A percentile compares a stretch with the other conserved stretches of the same genome.
Evolutionary conservation across 2,113 vertebrate genomes (phyloP).

Genomic region (Bubo scandiacus): DNA sequence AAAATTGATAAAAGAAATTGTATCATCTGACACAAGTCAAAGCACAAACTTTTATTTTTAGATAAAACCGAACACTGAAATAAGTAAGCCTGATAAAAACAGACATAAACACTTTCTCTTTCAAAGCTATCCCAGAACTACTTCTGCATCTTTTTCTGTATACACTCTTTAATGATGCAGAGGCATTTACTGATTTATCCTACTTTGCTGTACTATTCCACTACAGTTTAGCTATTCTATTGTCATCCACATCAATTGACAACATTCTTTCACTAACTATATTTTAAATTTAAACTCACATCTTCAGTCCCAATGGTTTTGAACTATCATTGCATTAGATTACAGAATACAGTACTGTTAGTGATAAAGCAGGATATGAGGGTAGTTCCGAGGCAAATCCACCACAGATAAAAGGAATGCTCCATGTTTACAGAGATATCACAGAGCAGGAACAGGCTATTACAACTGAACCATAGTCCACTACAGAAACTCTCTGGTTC

Average conservation of each 20-base stretch:
- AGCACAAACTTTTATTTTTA: background rate
- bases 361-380: background rate
- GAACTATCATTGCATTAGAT: background rate
- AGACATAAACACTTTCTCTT: background rate
- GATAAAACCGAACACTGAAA: background rate
- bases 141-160: background rate
- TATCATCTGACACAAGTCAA: background rate
- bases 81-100: background rate
- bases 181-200: background rate
- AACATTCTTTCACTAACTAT: background rate
- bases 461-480: background rate
- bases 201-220: background rate
- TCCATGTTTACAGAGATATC: background rate
- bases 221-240: background rate
- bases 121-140: background rate
- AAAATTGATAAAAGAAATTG: conserved; percentile 11
- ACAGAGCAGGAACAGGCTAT: background rate
- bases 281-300: background rate
- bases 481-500: background rate
- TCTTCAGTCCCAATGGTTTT: background rate
- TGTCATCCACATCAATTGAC: background rate
- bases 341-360: background rate
- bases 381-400: background rate
- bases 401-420: background rate
- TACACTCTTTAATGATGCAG: background rate